phyloP scores from a whole-genome alignment of 1,140 invertebrate genomes.

The Drosophila kepulauana region DNA sequence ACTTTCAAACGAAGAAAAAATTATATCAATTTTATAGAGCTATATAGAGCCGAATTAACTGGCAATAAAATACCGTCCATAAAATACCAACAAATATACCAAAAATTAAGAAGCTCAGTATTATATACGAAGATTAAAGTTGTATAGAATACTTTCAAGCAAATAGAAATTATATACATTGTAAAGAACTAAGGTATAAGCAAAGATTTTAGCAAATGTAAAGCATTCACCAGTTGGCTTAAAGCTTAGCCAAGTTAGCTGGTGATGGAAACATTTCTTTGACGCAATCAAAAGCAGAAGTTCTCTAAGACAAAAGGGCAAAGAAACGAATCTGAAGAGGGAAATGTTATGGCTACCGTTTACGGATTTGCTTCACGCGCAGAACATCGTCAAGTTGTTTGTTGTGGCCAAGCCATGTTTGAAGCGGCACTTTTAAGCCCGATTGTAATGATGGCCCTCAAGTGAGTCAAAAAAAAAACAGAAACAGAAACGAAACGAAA shows the following conservation, averaged over 20 bases:
- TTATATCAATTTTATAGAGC: too few relatives aligned
- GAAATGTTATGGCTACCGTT: slow-evolving; percentile 45
- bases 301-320: background rate
- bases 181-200: too few relatives aligned
- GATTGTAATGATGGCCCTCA: slow-evolving; percentile 55
- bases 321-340: background rate
- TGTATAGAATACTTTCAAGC: too few relatives aligned
- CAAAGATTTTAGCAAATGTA: background rate
- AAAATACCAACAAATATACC: too few relatives aligned
- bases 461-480: slow-evolving; percentile 30
- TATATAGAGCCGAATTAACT: too few relatives aligned
- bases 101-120: too few relatives aligned
- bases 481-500: background rate
- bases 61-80: too few relatives aligned
- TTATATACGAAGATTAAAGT: too few relatives aligned
- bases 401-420: slow-evolving; percentile 4
- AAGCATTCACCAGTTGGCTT: background rate
- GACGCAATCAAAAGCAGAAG: background rate
- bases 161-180: too few relatives aligned
- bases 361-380: slow-evolving; percentile 25
- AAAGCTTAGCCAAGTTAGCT: background rate
- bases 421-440: slow-evolving; percentile 31
- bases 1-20: too few relatives aligned
- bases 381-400: slow-evolving; percentile 39
- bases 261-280: background rate